Evolutionary conservation across 2,797 vertebrate genomes (phyloP), one percentile per base, ranked within the genome.

Genomic region (Heliangelus exortis): DNA sequence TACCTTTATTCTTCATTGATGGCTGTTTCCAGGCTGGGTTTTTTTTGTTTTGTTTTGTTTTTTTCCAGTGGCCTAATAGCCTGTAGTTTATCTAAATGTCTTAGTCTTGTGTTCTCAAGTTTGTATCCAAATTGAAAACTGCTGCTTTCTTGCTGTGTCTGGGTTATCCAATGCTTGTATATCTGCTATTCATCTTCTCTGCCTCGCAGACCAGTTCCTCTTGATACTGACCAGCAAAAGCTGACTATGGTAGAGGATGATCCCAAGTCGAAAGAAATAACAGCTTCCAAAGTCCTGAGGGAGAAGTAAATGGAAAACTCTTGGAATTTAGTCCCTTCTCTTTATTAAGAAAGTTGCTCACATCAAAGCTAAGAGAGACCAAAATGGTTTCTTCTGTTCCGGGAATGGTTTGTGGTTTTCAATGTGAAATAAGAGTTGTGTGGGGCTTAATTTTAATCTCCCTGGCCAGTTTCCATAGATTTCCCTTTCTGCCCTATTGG

Each of bases 391-490:
- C 65, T 96, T 89, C 89, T 51, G 91, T 93, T 95, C 65, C 0
- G 2, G 84, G 62, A 85, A 84, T n/a, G 58, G 51, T 91, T 95
- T 96, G 76, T 94, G 66, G 76, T 71, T 95, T 95, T 88, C 43
- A 45, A 18, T 75, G 54, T 93, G 92, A 95, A 96, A 81, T 82
- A 81, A 55, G 76, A 95, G 73, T 91, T 87, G 48, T 87, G 85
- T 88, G 76, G 29, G 57, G 36, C 36, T 96, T 91, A 93, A 80
- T 28, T 72, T 94, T 71, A 88, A 88, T 91, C 58, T 92, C 31
- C 55, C 48, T 90, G 92, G 48, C 69, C 11, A 3, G 7, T 94
- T 92, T 92, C 79, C 67, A 15, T 69, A 61, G 29, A 19, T 84
- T 96, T 94, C 69, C 74, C 59, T 95, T 93, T 92, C 82, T 94